These are phyloP conservation scores for Lepilemur septentrionalis DNA, from an alignment of 2,797 vertebrate species.

Conservation along the genomic window DNA sequence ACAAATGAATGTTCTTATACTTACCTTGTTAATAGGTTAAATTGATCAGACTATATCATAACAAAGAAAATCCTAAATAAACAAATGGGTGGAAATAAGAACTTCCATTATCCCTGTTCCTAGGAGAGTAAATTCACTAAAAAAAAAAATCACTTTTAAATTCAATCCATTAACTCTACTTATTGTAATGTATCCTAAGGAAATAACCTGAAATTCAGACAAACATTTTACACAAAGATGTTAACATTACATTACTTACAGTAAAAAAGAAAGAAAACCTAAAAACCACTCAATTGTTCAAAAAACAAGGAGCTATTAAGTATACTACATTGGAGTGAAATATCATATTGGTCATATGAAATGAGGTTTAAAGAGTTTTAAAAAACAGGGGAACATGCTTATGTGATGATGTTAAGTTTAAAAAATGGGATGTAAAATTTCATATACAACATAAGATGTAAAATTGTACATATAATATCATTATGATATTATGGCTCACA, in stretches of 20 bases:
- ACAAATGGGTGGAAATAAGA: background rate
- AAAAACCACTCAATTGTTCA: background rate
- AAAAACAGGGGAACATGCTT: background rate
- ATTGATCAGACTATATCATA: background rate
- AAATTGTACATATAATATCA: background rate
- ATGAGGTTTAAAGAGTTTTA: background rate
- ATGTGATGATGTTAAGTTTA: background rate
- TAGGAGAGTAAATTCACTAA: background rate
- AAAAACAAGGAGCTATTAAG: background rate
- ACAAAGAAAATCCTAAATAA: background rate
- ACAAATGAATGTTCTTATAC: background rate
- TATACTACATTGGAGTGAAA: background rate
- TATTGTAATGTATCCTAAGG: background rate
- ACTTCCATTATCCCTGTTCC: background rate
- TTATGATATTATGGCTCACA: background rate
- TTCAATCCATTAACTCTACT: background rate
- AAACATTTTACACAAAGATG: background rate
- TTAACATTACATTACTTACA: background rate
- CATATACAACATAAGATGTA: background rate
- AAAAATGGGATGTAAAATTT: background rate
- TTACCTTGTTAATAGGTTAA: conserved; percentile 4
- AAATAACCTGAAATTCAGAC: conserved; percentile 19
- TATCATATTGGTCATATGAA: background rate
- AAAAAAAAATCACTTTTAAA: background rate
- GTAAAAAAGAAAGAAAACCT: conserved; percentile 3